Conservation (phyloP, 2,888 invertebrate species). For the Agonum fuliginosum region DNA sequence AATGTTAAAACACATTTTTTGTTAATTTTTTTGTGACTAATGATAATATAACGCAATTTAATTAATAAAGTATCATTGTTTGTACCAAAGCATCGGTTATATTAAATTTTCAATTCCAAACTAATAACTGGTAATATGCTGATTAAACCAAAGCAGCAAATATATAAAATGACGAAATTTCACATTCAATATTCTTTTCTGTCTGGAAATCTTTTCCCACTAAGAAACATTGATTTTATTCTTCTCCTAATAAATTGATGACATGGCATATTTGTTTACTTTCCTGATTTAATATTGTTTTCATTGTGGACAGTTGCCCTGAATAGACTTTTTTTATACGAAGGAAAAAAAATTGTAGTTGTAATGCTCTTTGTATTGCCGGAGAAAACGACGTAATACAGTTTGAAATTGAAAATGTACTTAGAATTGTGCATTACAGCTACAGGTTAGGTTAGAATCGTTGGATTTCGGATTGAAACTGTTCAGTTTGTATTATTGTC, state of each 20-base stretch:
- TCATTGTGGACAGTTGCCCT: background rate
- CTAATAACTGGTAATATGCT: too few relatives aligned
- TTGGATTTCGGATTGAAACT: too few relatives aligned
- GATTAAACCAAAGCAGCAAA: background rate
- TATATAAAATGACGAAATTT: background rate
- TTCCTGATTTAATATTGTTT: slow-evolving; percentile 8
- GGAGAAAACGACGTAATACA: background rate
- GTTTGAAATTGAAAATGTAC: slow-evolving; percentile 6
- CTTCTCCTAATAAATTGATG: background rate
- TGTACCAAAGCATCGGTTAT: too few relatives aligned
- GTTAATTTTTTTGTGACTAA: too few relatives aligned
- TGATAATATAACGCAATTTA: too few relatives aligned
- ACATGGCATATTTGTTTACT: slow-evolving; percentile 3
- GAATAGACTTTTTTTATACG: slow-evolving; percentile 1
- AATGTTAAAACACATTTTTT: too few relatives aligned
- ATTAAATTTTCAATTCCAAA: too few relatives aligned
- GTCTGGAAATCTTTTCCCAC: background rate
- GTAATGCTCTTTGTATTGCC: background rate
- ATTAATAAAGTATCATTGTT: too few relatives aligned
- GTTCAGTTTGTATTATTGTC: too few relatives aligned
- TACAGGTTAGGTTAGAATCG: too few relatives aligned
- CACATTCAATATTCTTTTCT: background rate
- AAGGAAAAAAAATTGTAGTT: background rate
- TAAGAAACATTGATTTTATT: slow-evolving; percentile 1
- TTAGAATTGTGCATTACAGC: too few relatives aligned